These are phyloP conservation scores for Lymantria monacha DNA, from an alignment of 2,888 invertebrate genomes.

Conservation along the genomic window DNA sequence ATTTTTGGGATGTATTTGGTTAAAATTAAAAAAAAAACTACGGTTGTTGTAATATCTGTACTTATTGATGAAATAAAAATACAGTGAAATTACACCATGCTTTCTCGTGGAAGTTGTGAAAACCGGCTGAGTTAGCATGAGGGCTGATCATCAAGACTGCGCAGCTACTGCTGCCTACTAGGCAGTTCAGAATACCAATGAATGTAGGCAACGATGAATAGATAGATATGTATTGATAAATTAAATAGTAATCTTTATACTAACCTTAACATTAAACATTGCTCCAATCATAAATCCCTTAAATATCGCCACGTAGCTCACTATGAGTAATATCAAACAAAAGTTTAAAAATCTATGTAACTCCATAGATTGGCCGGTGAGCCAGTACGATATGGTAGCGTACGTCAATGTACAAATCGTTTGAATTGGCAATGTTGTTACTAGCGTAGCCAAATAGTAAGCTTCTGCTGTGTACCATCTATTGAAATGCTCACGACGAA, in stretches of 20 bases:
- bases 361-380: constrained; percentile 94
- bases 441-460: constrained; percentile 89
- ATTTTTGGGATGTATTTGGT: too few species aligned
- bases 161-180: too few species aligned
- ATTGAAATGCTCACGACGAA: constrained; percentile 92
- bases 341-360: constrained; percentile 86
- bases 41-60: too few species aligned
- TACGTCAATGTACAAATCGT: constrained; percentile 88
- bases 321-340: constrained; percentile 86
- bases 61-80: too few species aligned
- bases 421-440: constrained; percentile 92
- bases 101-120: too few species aligned
- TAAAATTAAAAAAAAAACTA: too few species aligned
- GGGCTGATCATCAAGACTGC: too few species aligned
- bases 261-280: constrained; percentile 88
- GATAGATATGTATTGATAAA: too few species aligned
- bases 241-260: constrained; percentile 6
- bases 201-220: too few species aligned
- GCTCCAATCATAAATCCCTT: constrained; percentile 94
- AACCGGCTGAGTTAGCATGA: too few species aligned
- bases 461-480: constrained; percentile 94
- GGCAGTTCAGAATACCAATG: too few species aligned
- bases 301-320: constrained; percentile 92
- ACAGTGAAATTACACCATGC: too few species aligned
- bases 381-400: constrained; percentile 89